Conservation (phyloP, 2,797 vertebrate species). For the Tauraco hartlaubi region DNA sequence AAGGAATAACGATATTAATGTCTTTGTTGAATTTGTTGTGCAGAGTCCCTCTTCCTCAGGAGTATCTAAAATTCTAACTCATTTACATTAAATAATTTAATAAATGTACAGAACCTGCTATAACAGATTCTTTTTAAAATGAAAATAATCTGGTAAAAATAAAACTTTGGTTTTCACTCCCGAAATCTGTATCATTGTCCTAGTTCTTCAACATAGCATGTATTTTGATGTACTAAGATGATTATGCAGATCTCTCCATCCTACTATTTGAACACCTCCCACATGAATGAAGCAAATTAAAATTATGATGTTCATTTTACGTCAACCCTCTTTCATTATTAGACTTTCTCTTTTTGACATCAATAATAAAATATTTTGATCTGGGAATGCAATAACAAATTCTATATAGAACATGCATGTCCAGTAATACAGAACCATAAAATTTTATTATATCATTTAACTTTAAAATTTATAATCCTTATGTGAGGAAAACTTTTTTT, state of each 20-base stretch:
- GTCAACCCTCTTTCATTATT: conserved; percentile 7
- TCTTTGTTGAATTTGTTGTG: neutral
- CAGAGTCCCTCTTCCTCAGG: neutral
- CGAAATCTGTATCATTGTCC: neutral
- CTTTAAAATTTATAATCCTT: neutral
- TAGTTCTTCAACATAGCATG: neutral
- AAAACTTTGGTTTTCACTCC: neutral
- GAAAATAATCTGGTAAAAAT: neutral
- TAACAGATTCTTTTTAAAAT: neutral
- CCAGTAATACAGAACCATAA: conserved; percentile 1
- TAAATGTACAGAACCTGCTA: neutral
- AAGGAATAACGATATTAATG: neutral
- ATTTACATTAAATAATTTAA: neutral
- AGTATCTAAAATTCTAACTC: neutral
- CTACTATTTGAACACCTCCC: conserved; percentile 6
- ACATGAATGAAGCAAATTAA: conserved; percentile 23
- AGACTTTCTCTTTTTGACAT: conserved; percentile 17
- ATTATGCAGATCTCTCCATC: neutral
- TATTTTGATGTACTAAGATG: neutral
- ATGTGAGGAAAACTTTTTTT: neutral
- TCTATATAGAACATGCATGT: neutral
- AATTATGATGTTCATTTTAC: conserved; percentile 9
- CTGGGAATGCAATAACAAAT: neutral
- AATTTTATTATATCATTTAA: conserved; percentile 7
- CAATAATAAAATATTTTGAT: conserved; percentile 43